Conservation (phyloP, 2,797 vertebrate species). For the Ara ararauna region DNA sequence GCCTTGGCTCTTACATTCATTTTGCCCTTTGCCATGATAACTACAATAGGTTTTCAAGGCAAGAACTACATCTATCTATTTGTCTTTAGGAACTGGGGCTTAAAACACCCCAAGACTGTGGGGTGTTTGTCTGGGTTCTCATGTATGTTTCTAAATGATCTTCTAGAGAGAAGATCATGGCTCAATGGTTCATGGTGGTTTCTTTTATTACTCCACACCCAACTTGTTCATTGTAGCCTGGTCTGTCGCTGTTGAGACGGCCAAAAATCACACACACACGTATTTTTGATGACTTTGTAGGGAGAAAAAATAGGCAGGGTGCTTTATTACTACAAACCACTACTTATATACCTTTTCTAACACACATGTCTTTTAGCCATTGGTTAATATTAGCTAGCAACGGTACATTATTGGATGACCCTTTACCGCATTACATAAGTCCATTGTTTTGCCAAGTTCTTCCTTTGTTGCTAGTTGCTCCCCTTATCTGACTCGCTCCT, state of each 20-base stretch:
- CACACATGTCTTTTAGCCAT: too few species aligned
- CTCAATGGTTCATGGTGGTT: background rate
- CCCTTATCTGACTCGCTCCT: too few species aligned
- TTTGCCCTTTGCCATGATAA: background rate
- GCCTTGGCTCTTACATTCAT: background rate
- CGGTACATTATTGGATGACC: too few species aligned
- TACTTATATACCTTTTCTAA: too few species aligned
- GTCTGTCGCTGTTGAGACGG: background rate
- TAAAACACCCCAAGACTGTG: background rate
- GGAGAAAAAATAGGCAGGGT: too few species aligned
- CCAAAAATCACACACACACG: too few species aligned
- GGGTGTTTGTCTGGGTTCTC: background rate
- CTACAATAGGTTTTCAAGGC: background rate
- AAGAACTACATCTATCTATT: background rate
- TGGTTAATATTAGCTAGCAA: too few species aligned
- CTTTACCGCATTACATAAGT: too few species aligned
- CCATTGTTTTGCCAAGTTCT: too few species aligned
- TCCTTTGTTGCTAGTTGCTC: too few species aligned
- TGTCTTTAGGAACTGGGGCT: background rate
- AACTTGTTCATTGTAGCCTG: background rate
- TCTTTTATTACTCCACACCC: background rate
- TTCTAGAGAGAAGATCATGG: background rate
- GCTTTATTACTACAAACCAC: too few species aligned
- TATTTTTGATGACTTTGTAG: too few species aligned
- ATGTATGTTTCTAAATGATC: background rate